phyloP scores from a whole-genome alignment of 64 coral and sea anemone genomes.

The Stylophora pistillata region DNA sequence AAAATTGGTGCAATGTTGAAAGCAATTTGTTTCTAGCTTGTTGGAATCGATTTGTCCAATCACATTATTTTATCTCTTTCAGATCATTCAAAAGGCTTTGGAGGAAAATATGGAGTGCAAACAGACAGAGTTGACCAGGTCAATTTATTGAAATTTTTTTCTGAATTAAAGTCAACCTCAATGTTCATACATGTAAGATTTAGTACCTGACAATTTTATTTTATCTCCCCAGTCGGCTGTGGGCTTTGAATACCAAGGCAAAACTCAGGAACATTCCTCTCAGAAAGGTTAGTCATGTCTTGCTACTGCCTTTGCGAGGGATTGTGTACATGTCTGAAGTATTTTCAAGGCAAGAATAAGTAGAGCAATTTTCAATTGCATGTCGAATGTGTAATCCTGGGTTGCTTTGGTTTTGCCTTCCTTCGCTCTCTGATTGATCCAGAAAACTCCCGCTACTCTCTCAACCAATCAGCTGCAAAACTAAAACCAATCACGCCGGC shows the following conservation, averaged over 20 bases:
- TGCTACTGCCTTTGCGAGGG: not conserved
- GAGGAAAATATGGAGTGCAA: constrained; percentile 88
- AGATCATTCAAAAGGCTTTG: constrained; percentile 88
- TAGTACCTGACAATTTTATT: not conserved
- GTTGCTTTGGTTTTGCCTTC: too few species aligned
- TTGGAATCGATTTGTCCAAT: not conserved
- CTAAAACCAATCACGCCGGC: too few species aligned
- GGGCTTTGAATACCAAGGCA: constrained; percentile 66
- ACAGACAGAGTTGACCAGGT: constrained; percentile 80
- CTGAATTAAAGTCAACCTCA: not conserved
- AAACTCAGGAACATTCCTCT: constrained; percentile 71
- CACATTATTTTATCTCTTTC: not conserved
- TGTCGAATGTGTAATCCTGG: too few species aligned
- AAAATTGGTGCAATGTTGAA: too few species aligned
- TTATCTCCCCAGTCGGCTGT: constrained; percentile 54
- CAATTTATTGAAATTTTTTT: not conserved
- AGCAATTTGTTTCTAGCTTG: too few species aligned
- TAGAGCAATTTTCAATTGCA: too few species aligned
- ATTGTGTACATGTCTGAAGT: not conserved
- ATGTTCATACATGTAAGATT: not conserved
- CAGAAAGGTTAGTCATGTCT: constrained; percentile 59
- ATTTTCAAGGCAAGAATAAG: not conserved
- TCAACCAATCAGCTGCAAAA: too few species aligned
- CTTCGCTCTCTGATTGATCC: too few species aligned
- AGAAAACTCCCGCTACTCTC: too few species aligned